Evolutionary conservation across 2,888 invertebrate species (phyloP).

Genomic region (Leptinotarsa rubiginosa): DNA sequence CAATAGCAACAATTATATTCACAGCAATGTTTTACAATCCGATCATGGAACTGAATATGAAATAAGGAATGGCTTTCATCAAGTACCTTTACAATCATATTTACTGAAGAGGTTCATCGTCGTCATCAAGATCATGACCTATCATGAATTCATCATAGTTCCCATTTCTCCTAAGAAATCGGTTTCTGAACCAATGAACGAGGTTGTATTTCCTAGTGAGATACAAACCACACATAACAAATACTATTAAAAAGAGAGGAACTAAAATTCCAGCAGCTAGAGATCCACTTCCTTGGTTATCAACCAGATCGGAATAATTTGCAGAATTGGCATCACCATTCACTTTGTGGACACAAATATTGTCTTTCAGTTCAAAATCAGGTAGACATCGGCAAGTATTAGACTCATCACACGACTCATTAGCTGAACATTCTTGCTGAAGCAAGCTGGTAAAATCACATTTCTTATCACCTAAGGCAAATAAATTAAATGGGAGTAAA

Average conservation of each 20-base stretch:
- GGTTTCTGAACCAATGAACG: constrained; percentile 60
- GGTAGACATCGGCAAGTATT: constrained; percentile 57
- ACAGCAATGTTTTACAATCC: neutral
- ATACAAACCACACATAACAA: constrained; percentile 63
- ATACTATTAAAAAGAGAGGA: constrained; percentile 60
- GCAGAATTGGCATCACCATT: constrained; percentile 42
- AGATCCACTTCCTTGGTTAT: constrained; percentile 57
- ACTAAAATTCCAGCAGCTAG: constrained; percentile 60
- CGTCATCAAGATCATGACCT: constrained; percentile 63
- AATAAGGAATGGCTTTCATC: neutral
- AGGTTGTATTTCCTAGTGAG: constrained; percentile 60
- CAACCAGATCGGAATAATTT: constrained; percentile 56
- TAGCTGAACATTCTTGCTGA: constrained; percentile 53
- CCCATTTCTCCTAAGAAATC: constrained; percentile 61
- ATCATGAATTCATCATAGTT: constrained; percentile 67
- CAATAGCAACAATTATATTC: neutral
- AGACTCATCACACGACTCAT: constrained; percentile 56
- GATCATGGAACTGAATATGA: no score
- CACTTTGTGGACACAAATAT: constrained; percentile 45
- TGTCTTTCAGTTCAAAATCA: constrained; percentile 52
- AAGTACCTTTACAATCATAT: constrained; percentile 11
- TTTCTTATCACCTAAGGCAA: constrained; percentile 47
- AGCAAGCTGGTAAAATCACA: constrained; percentile 47
- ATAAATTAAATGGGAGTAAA: constrained; percentile 20
- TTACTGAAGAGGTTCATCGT: constrained; percentile 53